A percentile compares a stretch with the other conserved stretches of the same genome.
These are phyloP conservation scores for Clarias gariepinus DNA, from an alignment of 2,113 vertebrate genomes.

Conservation along the genomic window DNA sequence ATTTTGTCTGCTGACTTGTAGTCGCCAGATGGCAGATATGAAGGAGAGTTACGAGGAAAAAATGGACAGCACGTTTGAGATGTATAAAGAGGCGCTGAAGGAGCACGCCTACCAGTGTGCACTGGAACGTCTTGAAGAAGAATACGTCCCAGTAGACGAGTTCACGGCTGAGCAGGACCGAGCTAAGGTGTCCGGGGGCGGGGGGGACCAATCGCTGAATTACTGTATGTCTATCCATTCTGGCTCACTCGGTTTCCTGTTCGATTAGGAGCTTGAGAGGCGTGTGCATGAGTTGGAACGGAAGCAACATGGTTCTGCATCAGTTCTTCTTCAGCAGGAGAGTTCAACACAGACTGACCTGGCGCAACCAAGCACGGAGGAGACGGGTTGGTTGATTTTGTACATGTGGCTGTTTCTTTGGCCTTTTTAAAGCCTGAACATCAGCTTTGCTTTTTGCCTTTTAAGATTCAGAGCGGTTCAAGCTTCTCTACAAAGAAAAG, in stretches of 20 bases:
- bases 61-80: constrained; percentile 85
- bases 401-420: background rate
- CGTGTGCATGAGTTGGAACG: constrained; percentile 64
- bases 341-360: constrained; percentile 55
- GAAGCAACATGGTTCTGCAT: background rate
- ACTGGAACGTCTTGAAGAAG: constrained; percentile 80
- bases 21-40: constrained; percentile 80
- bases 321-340: constrained; percentile 17
- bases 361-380: background rate
- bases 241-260: background rate
- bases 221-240: background rate
- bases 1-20: constrained; percentile 46
- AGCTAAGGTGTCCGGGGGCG: constrained; percentile 71
- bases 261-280: constrained; percentile 61
- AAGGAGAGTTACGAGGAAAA: constrained; percentile 85
- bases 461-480: constrained; percentile 52
- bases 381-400: constrained; percentile 34
- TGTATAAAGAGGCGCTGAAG: constrained; percentile 89
- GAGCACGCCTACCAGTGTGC: constrained; percentile 84
- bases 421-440: background rate
- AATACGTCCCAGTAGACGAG: constrained; percentile 82
- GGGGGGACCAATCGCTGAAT: background rate
- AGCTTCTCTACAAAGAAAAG: constrained; percentile 66
- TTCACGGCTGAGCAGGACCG: constrained; percentile 81
- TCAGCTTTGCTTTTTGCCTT: background rate